phyloP scores from a whole-genome alignment of 2,797 vertebrate species.

The Smutsia temminckii region DNA sequence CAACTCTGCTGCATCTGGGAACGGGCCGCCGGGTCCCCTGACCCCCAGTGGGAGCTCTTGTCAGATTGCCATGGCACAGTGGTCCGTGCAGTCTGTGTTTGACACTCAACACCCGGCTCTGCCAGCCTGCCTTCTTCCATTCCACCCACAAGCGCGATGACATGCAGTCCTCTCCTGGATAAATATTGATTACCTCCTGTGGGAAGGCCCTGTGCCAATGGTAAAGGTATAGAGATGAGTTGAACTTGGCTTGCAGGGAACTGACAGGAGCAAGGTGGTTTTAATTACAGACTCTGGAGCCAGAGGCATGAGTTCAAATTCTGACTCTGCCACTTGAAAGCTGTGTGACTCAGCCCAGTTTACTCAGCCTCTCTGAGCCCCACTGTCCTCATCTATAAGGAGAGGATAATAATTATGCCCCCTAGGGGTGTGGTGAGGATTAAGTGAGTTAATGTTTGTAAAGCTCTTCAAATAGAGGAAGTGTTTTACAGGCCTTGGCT shows the following conservation, averaged over 20 bases:
- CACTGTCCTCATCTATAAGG: background rate
- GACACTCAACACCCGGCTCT: background rate
- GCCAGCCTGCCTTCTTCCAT: background rate
- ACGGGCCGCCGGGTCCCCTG: background rate
- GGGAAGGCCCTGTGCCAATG: background rate
- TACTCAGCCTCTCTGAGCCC: background rate
- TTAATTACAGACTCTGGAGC: background rate
- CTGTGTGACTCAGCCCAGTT: background rate
- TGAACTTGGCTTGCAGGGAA: background rate
- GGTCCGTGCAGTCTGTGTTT: background rate
- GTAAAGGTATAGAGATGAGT: background rate
- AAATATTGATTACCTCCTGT: accelerated
- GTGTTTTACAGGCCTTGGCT: background rate
- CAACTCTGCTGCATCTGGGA: background rate
- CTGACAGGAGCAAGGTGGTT: background rate
- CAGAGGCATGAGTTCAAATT: background rate
- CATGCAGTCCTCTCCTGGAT: background rate
- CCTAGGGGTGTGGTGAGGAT: background rate
- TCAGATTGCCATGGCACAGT: background rate
- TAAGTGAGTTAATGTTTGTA: background rate
- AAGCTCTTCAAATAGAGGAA: background rate
- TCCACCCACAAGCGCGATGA: background rate
- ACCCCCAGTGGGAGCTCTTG: background rate
- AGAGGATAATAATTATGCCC: background rate
- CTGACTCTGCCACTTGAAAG: background rate